Evolutionary conservation across 1,140 invertebrate genomes (phyloP), one percentile per base, ranked within the genome.

Genomic region (Steinernema khuongi): DNA sequence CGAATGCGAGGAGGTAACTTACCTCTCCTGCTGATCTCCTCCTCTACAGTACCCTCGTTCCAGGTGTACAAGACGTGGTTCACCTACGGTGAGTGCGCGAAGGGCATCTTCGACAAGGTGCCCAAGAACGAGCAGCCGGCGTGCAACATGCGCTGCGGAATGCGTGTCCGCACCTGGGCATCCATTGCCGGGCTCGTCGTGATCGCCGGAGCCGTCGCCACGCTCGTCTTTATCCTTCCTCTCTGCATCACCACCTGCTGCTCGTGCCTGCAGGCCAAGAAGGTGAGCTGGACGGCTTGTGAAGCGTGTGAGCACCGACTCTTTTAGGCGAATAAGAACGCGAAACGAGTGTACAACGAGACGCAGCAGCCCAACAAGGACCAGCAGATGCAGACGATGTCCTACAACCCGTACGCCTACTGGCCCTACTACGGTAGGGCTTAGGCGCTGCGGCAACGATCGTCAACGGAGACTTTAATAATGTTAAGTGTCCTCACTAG

Each of bases 241-340:
- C 78, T 83, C 72, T 83, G 80, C 74, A 84, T 83, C 41, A 82
- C 81, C 66, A 84, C 82, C 1, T 83, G 81, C 71, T 74, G 74
- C 18, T 80, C 81, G 0, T 83, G 81, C 75, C 44, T 83, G 29
- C 81, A 83, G 33, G 85, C 81, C 1, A 82, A 80, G 74, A 83
- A 83, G 75, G 81, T 82, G 14, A 60, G 75, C 73, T 68, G 33
- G n/a, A 67, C 0, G 1, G 67, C 18, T 28, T 33, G 19, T 26
- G 32, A 29, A n/a, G 22, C 29, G 31, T 4, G 18, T 7, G 60
- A n/a, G 22, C 43, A 71, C 70, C 19, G 18, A 67, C 44, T 22
- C 17, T 78, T 78, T 69, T 75, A 78, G 77, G 77, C 77, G 17
- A 78, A 78, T 71, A 78, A 77, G 50, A 72, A 78, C 71, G 75